Evolutionary conservation across 2,113 vertebrate species (phyloP), one percentile per base, ranked within the genome.

Genomic region (Colaptes auratus): DNA sequence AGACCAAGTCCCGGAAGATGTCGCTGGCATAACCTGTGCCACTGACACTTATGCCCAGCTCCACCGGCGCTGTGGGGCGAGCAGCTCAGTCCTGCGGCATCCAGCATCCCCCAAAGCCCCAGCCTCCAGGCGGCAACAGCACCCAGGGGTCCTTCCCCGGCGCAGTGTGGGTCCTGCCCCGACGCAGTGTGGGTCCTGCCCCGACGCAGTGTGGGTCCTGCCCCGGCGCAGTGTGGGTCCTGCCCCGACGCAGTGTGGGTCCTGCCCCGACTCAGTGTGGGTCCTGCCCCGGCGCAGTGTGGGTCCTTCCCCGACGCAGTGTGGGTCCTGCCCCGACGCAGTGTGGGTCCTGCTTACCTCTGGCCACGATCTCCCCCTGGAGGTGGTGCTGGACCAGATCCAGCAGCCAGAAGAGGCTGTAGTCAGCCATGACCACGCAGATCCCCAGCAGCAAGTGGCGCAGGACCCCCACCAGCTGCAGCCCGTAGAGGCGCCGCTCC

Each of bases 361-460:
- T 93, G 44, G 98, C 98, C 2, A 98, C 28, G 0, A 99, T 92
- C 77, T 99, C 98, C 1, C 89, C 97, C 2, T 93, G 97, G 67
- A 98, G 96, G 36, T 98, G 98, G 59, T 98, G 95, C 44, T 97
- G 97, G 74, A 99, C 95, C 89, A 99, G 95, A 74, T 98, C 98
- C 3, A 99, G 97, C 5, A 99, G 86, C 99, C 99, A 99, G 97
- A 98, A 99, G 70, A 99, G 95, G 19, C 98, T 72, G 23, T 98
- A 98, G 95, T 99, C 99, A 6, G 98, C 92, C 16, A 96, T 93
- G 74, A 99, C 89, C 35, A 99, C 80, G 78, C 98, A 30, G 24
- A 97, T 2, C 5, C 97, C 97, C 1, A 98, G 50, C 24, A 98
- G 36, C 28, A 98, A 17, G 8, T 98, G 98, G 20, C 88, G 97